A percentile compares a stretch with the other conserved stretches of the same genome.
Evolutionary conservation across 2,888 invertebrate genomes (phyloP).

Genomic region (Deroplatys truncata): DNA sequence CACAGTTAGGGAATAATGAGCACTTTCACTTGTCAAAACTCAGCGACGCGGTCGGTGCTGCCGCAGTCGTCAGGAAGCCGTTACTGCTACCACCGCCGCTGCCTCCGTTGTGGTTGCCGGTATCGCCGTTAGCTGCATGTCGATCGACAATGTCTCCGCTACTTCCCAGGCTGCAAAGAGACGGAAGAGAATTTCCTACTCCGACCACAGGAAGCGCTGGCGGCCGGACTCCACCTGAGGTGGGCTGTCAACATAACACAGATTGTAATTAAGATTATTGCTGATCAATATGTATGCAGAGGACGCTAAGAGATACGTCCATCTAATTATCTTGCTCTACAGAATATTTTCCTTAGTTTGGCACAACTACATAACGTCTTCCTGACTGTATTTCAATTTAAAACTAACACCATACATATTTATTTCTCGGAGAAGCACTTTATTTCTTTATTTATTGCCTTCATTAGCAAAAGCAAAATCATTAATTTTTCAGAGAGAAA

Average conservation of each 20-base stretch:
- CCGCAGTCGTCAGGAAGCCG: conserved; percentile 2
- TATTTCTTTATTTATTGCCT: too few species aligned
- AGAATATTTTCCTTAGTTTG: too few species aligned
- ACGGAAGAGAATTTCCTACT: neutral
- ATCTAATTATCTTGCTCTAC: neutral
- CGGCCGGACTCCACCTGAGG: neutral
- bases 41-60: neutral
- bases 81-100: neutral
- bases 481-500: too few species aligned
- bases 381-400: too few species aligned
- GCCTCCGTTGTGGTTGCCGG: neutral
- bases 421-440: too few species aligned
- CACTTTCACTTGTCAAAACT: conserved; percentile 16
- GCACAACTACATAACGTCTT: too few species aligned
- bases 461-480: too few species aligned
- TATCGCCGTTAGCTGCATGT: conserved; percentile 8
- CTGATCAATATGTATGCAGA: neutral
- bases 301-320: neutral
- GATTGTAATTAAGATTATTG: neutral
- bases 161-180: conserved; percentile 10
- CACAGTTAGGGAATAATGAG: neutral
- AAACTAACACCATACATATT: too few species aligned
- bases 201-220: conserved; percentile 9
- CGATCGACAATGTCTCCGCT: conserved; percentile 10
- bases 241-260: conserved; percentile 4